Conservation (phyloP, 2,888 invertebrate genomes). For the Torymus tubicola region DNA sequence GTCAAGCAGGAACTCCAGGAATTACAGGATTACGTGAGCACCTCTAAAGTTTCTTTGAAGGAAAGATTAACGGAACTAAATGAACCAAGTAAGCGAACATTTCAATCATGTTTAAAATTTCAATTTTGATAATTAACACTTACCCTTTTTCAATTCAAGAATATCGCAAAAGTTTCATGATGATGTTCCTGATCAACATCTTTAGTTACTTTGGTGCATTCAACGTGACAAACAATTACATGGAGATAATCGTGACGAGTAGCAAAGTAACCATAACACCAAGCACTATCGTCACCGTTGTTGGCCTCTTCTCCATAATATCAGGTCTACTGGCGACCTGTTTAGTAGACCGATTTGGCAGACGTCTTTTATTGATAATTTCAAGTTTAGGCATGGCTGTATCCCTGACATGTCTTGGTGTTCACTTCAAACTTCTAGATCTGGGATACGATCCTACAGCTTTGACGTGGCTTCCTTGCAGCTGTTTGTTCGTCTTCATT, state of each 20-base stretch:
- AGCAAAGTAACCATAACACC: constrained; percentile 72
- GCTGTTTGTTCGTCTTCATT: constrained; percentile 64
- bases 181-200: constrained; percentile 76
- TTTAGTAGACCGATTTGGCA: constrained; percentile 78
- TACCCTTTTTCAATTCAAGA: constrained; percentile 58
- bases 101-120: neutral
- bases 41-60: constrained; percentile 60
- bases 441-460: constrained; percentile 46
- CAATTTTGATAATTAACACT: neutral
- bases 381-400: constrained; percentile 74
- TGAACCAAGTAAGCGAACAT: constrained; percentile 61
- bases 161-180: constrained; percentile 75
- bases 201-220: constrained; percentile 78
- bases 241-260: constrained; percentile 73
- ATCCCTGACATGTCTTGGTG: constrained; percentile 66
- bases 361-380: constrained; percentile 76
- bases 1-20: constrained; percentile 69
- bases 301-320: constrained; percentile 77
- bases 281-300: constrained; percentile 76
- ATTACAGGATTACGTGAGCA: constrained; percentile 67
- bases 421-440: constrained; percentile 67
- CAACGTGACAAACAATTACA: constrained; percentile 75
- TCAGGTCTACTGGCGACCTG: constrained; percentile 75
- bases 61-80: constrained; percentile 65
- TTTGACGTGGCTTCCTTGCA: constrained; percentile 68